Conservation (phyloP, 2,113 vertebrate species). For the Ifrita kowaldi region DNA sequence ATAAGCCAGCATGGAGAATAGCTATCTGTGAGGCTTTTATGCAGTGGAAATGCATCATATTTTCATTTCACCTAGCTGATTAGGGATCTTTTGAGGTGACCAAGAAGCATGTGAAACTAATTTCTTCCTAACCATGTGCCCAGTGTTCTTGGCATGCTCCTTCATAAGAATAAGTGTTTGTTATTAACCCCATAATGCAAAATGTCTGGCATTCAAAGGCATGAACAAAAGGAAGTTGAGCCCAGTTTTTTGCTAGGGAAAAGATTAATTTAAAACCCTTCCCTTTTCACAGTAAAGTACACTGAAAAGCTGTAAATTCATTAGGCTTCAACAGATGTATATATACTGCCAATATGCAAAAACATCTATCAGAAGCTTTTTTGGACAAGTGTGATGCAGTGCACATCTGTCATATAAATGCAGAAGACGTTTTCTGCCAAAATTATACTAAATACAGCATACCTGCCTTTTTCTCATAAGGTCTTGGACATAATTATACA, state of each 20-base stretch:
- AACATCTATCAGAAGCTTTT: not conserved
- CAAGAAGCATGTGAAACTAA: constrained; percentile 59
- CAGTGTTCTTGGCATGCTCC: constrained; percentile 54
- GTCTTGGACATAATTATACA: not conserved
- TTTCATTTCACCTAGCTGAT: constrained; percentile 52
- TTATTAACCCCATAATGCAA: constrained; percentile 48
- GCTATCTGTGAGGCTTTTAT: constrained; percentile 26
- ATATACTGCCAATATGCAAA: not conserved
- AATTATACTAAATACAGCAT: not conserved
- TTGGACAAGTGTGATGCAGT: not conserved
- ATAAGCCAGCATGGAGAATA: constrained; percentile 36
- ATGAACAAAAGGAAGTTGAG: not conserved
- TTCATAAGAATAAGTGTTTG: constrained; percentile 34
- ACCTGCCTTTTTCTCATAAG: not conserved
- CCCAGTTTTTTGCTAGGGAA: not conserved
- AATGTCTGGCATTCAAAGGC: constrained; percentile 27
- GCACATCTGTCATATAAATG: not conserved
- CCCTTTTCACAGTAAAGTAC: not conserved
- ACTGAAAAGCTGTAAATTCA: not conserved
- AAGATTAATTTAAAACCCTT: not conserved
- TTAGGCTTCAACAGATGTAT: not conserved
- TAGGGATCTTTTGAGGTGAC: constrained; percentile 58
- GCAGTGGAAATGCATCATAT: constrained; percentile 37
- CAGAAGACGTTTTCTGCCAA: not conserved
- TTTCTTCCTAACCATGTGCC: constrained; percentile 47